phyloP scores from a whole-genome alignment of 2,113 vertebrate species.

The Panthera uncia region DNA sequence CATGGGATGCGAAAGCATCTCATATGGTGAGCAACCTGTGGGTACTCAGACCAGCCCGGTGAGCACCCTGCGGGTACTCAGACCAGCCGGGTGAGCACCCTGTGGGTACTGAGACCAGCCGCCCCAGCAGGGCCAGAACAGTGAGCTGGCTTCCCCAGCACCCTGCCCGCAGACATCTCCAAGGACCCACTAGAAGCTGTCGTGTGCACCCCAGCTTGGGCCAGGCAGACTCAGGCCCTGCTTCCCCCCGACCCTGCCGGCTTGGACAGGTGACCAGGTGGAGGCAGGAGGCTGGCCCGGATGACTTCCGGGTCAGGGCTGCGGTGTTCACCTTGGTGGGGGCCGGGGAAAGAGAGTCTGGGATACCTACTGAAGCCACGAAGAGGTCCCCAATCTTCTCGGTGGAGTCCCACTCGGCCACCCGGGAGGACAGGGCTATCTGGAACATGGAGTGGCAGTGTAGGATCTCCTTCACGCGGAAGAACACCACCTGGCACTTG shows the following conservation, averaged over 20 bases:
- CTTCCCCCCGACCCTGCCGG: background rate
- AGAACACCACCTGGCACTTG: constrained; percentile 94
- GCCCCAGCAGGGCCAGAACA: background rate
- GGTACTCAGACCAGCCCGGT: too few relatives aligned
- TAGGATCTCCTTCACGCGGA: constrained; percentile 92
- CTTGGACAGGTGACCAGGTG: background rate
- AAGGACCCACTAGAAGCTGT: background rate
- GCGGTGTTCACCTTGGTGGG: background rate
- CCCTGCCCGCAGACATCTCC: background rate
- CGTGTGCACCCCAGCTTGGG: fast-evolving
- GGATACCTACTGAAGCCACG: constrained; percentile 90
- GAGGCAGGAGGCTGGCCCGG: background rate
- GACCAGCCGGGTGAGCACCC: too few relatives aligned
- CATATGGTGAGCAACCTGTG: fast-evolving
- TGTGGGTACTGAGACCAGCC: background rate
- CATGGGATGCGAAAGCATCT: background rate
- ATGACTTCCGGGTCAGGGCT: background rate
- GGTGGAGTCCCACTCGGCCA: constrained; percentile 93
- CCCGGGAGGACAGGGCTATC: constrained; percentile 93
- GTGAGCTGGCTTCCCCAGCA: background rate
- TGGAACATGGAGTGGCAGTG: constrained; percentile 99
- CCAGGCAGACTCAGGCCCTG: background rate
- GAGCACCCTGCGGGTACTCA: too few relatives aligned
- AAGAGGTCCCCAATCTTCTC: constrained; percentile 98
- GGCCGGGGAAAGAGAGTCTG: fast-evolving